Evolutionary conservation across 2,888 invertebrate species (phyloP).

Genomic region (Sisyra nigra): DNA sequence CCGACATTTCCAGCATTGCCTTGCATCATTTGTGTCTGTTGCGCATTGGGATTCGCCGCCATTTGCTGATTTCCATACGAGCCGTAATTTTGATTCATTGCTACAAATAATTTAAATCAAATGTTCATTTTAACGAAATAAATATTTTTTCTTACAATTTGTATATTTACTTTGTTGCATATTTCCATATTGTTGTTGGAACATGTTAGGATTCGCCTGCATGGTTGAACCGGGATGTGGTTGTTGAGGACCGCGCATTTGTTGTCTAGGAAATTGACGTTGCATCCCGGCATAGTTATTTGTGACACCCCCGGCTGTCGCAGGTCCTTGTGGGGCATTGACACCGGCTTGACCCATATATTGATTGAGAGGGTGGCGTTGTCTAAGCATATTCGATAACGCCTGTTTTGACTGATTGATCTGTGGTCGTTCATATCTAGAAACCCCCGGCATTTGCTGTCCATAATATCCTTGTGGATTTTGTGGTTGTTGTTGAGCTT

Average conservation of each 20-base stretch:
- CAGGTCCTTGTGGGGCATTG: slow-evolving; percentile 19
- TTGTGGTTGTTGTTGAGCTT: slow-evolving; percentile 29
- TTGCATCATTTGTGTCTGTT: slow-evolving; percentile 24
- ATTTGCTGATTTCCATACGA: slow-evolving; percentile 38
- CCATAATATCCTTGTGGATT: slow-evolving; percentile 31
- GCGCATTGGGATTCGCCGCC: slow-evolving; percentile 15
- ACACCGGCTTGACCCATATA: slow-evolving; percentile 23
- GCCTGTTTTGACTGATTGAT: slow-evolving; percentile 72
- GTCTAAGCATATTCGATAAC: slow-evolving; percentile 67
- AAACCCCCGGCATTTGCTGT: slow-evolving; percentile 31
- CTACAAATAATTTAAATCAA: slow-evolving; percentile 15
- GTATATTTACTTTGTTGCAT: slow-evolving; percentile 35
- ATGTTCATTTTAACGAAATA: not conserved
- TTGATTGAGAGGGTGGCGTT: slow-evolving; percentile 49
- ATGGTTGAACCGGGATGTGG: slow-evolving; percentile 23
- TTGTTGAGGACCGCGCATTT: slow-evolving; percentile 22
- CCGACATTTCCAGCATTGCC: slow-evolving; percentile 12
- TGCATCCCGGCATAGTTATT: slow-evolving; percentile 29
- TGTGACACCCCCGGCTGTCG: slow-evolving; percentile 23
- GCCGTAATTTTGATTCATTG: slow-evolving; percentile 46
- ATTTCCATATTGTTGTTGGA: slow-evolving; percentile 41
- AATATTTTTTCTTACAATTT: slow-evolving; percentile 18
- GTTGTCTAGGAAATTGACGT: slow-evolving; percentile 31
- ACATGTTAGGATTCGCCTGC: slow-evolving; percentile 33
- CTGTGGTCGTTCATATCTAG: slow-evolving; percentile 30